These are phyloP conservation scores for Ispidina lecontei DNA, from an alignment of 2,797 vertebrate species.

Conservation along the genomic window DNA sequence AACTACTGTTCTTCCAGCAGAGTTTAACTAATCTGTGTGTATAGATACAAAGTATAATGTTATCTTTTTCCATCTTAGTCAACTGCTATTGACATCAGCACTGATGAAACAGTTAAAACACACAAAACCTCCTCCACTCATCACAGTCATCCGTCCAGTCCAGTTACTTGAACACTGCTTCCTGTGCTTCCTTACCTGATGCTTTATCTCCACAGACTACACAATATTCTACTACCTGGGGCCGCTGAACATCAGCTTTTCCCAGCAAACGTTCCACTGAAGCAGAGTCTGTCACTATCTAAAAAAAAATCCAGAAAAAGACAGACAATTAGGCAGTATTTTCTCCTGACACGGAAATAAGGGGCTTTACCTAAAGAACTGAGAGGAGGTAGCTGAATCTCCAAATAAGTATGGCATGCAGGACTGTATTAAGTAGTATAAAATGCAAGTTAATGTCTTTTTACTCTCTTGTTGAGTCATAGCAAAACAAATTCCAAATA, in stretches of 20 bases:
- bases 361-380: not conserved
- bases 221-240: slow-evolving; percentile 95
- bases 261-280: slow-evolving; percentile 94
- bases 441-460: not conserved
- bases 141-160: not conserved
- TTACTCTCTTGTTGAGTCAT: not conserved
- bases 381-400: not conserved
- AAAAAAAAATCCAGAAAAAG: slow-evolving; percentile 52
- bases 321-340: not conserved
- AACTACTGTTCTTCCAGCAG: not conserved
- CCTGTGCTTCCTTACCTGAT: slow-evolving; percentile 84
- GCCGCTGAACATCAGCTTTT: slow-evolving; percentile 90
- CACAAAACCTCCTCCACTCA: not conserved
- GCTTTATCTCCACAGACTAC: slow-evolving; percentile 98
- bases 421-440: not conserved
- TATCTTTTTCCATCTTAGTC: not conserved
- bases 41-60: not conserved
- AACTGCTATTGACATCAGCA: not conserved
- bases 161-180: not conserved
- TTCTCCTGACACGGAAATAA: not conserved
- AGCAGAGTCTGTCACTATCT: slow-evolving; percentile 97
- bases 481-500: not conserved
- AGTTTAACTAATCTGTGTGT: not conserved
- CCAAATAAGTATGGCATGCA: not conserved
- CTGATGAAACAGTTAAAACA: not conserved